Percentiles rank a stretch among this genome's conserved stretches.
phyloP scores from a whole-genome alignment of 2,888 invertebrate species.

The Cerastoderma edule region DNA sequence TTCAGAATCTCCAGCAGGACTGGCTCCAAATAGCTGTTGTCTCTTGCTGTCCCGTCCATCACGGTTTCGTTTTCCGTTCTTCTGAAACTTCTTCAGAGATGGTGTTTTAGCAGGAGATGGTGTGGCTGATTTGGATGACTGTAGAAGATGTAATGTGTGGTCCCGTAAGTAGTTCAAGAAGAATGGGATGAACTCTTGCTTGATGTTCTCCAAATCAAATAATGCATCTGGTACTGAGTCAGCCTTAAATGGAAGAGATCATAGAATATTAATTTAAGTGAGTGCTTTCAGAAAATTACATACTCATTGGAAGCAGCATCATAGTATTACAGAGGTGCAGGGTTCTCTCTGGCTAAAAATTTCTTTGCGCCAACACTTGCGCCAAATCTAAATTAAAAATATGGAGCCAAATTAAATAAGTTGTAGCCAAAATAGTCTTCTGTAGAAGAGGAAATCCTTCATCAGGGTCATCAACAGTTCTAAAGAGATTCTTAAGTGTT shows the following conservation, averaged over 20 bases:
- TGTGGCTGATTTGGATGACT: conserved; percentile 71
- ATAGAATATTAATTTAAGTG: too few relatives aligned
- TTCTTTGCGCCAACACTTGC: too few relatives aligned
- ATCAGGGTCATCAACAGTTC: too few relatives aligned
- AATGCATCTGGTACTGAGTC: conserved; percentile 32
- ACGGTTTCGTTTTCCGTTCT: conserved; percentile 39
- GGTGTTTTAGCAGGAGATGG: conserved; percentile 78
- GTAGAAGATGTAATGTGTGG: conserved; percentile 75
- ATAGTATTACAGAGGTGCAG: too few relatives aligned
- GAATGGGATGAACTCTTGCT: conserved; percentile 76
- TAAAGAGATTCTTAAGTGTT: too few relatives aligned
- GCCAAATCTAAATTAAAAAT: too few relatives aligned
- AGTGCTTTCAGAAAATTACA: too few relatives aligned
- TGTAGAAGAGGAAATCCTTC: too few relatives aligned
- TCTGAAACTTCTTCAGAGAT: conserved; percentile 66
- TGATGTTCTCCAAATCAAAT: conserved; percentile 56
- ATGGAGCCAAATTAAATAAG: too few relatives aligned
- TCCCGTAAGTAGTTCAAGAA: conserved; percentile 79
- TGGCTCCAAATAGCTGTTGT: conserved; percentile 72
- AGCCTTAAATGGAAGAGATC: conserved; percentile 8
- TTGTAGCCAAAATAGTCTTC: too few relatives aligned
- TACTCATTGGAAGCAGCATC: too few relatives aligned
- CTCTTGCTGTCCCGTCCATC: conserved; percentile 55
- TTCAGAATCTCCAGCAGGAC: conserved; percentile 64
- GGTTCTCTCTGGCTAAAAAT: too few relatives aligned